Evolutionary conservation across 2,888 invertebrate genomes (phyloP), one percentile per base, ranked within the genome.

Genomic region (Microchrysa polita): DNA sequence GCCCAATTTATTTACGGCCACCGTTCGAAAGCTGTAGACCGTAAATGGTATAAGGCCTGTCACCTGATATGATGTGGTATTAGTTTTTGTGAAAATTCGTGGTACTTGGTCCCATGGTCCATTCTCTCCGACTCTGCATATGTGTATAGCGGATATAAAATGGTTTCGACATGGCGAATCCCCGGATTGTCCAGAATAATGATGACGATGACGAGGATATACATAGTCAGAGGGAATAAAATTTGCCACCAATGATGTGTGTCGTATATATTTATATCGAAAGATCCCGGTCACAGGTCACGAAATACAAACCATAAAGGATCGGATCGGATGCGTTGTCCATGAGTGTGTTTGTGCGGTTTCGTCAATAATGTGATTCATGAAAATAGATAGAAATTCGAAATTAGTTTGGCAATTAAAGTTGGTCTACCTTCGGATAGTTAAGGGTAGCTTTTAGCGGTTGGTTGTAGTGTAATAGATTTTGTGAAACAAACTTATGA

Each of bases 1-100:
- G 78, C 92, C 92, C 84, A 91, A 87, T 76, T 88, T 88, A 83
- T 93, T 93, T 74, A 91, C 90, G 65, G 92, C 92, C 79, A 89
- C 84, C 77, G 93, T 88, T 74, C 90, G 87, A 84, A 93, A 92
- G 81, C 90, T 90, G 86, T 93, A 93, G 74, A 91, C 90, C 65
- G 91, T 92, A 85, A 90, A 93, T 63, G 93, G 92, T 78, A 88
- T 86, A 78, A 93, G 87, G 75, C 87, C 88, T 77, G 87, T 87
- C 80, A 93, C 88, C 82, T 90, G 88, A 85, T 90, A 90, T 80
- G 86, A 87, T 77, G 91, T 90, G 77, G 87, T 85, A 85, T 91
- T 91, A 80, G 86, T 88, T 77, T 88, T 87, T 44, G 90, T 91
- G 79, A 87, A 83, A 79, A 90, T 89, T 78, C 88, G 88, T 77